Base-by-base conservation (phyloP, 30 jellyfish, hydroid and myxozoan genomes). In the Chironex yamaguchii region DNA sequence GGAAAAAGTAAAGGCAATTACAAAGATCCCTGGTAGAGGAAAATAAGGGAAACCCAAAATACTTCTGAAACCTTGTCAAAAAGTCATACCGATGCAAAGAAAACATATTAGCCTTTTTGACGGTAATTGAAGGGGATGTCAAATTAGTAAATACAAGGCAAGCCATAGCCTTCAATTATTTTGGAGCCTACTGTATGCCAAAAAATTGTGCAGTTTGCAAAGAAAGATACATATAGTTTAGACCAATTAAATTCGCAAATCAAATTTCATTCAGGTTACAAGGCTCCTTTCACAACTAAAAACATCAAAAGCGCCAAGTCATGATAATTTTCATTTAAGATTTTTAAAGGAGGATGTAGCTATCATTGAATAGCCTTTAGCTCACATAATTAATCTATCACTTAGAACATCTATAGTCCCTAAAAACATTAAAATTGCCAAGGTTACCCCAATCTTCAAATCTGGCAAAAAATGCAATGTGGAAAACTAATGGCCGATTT, bases 161-260 rank as follows among this genome's bases (percentile, higher is more conserved):
- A n/a, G n/a, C n/a, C n/a, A n/a, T n/a, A n/a, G n/a, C n/a, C n/a
- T n/a, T n/a, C n/a, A n/a, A n/a, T 71, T 58, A 35, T 79, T 78
- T 79, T 79, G 90, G 35, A 79, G 63, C 90, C 35, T 82, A n/a
- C n/a, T n/a, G n/a, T n/a, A 79, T 62, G 82, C 84, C 66, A 73
- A 74, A 77, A 77, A 77, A 79, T 79, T 77, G 89, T 77, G 83
- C 42, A 79, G 52, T 48, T 65, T 81, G 67, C 91, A 83, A 1
- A 80, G 87, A 71, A 67, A 29, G 51, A 82, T 67, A 82, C 80
- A 79, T 67, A 53, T 34, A 67, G n/a, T n/a, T n/a, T 67, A 36
- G 87, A 49, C 86, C 86, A 81, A 65, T 62, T 74, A 70, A 72
- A 74, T 81, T 52, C 63, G 14, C 24, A 84, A 9, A 62, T 80